phyloP scores from a whole-genome alignment of 2,113 vertebrate genomes.

The Corythoichthys haematopterus region DNA sequence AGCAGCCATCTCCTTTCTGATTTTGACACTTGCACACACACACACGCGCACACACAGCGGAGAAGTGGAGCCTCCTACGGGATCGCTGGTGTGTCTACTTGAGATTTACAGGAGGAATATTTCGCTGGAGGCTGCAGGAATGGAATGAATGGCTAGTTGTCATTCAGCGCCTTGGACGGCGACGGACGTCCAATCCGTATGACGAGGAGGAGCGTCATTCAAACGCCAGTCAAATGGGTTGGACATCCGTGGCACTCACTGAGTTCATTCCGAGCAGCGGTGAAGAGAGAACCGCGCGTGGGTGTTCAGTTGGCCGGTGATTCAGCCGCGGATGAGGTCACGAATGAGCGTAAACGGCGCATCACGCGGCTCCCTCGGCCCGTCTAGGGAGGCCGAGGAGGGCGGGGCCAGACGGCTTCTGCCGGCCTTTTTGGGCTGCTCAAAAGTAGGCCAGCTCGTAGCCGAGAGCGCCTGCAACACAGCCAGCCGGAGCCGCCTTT shows the following conservation, averaged over 20 bases:
- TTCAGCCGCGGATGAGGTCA: constrained; percentile 37
- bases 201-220: too few species aligned
- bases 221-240: too few species aligned
- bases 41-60: background rate
- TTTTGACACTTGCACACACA: background rate
- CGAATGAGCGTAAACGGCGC: constrained; percentile 22
- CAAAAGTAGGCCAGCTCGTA: constrained; percentile 66
- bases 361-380: constrained; percentile 12
- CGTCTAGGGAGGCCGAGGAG: constrained; percentile 6
- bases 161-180: too few species aligned
- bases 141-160: background rate
- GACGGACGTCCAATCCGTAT: too few species aligned
- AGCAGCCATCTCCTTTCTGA: background rate
- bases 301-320: constrained; percentile 2
- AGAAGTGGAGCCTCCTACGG: background rate
- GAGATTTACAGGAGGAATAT: constrained; percentile 1
- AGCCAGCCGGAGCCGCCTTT: constrained; percentile 18
- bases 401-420: constrained; percentile 35
- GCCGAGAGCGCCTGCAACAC: constrained; percentile 45
- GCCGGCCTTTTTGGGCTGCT: constrained; percentile 35
- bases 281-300: background rate
- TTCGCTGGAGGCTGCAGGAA: background rate
- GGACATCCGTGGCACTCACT: too few species aligned
- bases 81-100: background rate
- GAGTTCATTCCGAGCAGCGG: too few species aligned